phyloP scores from a whole-genome alignment of 2,888 invertebrate genomes.

The Rhagium mordax region DNA sequence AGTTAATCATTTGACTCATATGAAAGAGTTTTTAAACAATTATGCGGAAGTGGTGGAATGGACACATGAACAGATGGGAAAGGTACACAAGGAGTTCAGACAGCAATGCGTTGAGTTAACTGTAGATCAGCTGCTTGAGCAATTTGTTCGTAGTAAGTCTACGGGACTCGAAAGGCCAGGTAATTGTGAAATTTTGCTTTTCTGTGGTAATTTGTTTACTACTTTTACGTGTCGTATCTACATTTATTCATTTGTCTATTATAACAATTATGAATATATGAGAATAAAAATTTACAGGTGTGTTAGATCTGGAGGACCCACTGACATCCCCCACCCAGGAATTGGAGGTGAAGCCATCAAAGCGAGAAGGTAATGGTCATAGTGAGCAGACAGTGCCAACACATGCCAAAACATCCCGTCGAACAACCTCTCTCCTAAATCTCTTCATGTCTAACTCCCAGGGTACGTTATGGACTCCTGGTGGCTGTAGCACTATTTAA shows the following conservation, averaged over 20 bases:
- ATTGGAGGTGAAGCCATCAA: conserved; percentile 71
- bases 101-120: conserved; percentile 93
- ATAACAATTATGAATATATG: too few relatives aligned
- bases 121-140: conserved; percentile 92
- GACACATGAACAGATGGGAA: conserved; percentile 92
- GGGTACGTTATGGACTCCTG: conserved; percentile 74
- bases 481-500: conserved; percentile 56
- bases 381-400: conserved; percentile 70
- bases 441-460: conserved; percentile 96
- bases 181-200: too few relatives aligned
- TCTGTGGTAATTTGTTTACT: too few relatives aligned
- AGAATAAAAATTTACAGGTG: conserved; percentile 65
- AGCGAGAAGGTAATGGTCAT: conserved; percentile 77
- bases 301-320: conserved; percentile 66
- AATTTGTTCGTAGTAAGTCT: conserved; percentile 93
- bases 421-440: conserved; percentile 95
- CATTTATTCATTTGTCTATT: too few relatives aligned
- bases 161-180: conserved; percentile 96
- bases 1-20: conserved; percentile 91
- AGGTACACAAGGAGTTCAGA: conserved; percentile 94
- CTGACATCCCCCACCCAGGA: conserved; percentile 65
- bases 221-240: too few relatives aligned
- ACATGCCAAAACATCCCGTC: conserved; percentile 87
- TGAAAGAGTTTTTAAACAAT: conserved; percentile 94
- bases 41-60: conserved; percentile 91